Conservation (phyloP, 2,888 invertebrate genomes). For the Vesta saturnalis region DNA sequence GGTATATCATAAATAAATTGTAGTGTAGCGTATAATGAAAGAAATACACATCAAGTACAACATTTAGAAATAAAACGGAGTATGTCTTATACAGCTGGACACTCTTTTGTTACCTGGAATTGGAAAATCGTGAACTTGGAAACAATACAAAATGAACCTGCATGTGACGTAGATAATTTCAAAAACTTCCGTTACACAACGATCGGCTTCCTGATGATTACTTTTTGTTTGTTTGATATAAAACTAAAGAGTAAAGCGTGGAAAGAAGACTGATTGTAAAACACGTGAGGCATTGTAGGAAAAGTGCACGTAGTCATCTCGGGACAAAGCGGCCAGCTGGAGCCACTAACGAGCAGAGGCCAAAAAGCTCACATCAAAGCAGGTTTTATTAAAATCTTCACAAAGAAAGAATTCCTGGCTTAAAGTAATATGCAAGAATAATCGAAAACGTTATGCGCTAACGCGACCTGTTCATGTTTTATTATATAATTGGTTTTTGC, state of each 20-base stretch:
- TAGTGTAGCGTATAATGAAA: not conserved
- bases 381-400: conserved; percentile 55
- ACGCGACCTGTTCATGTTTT: conserved; percentile 21
- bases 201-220: conserved; percentile 25
- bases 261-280: conserved; percentile 50
- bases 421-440: conserved; percentile 40
- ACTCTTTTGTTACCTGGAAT: conserved; percentile 29
- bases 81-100: conserved; percentile 34
- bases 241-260: conserved; percentile 32
- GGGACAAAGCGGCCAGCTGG: conserved; percentile 57
- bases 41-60: conserved; percentile 25
- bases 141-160: conserved; percentile 34
- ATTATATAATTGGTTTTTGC: conserved; percentile 31
- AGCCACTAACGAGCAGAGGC: conserved; percentile 57
- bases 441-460: conserved; percentile 33
- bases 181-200: conserved; percentile 31
- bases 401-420: conserved; percentile 53
- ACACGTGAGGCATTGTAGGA: conserved; percentile 56
- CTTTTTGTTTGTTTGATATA: conserved; percentile 33
- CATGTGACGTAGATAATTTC: conserved; percentile 33
- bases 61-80: conserved; percentile 30
- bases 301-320: conserved; percentile 57
- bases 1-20: not conserved
- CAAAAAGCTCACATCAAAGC: conserved; percentile 58
- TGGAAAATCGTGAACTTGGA: conserved; percentile 31